These are phyloP conservation scores for Garra rufa DNA, from an alignment of 2,113 vertebrate species.

Conservation along the genomic window DNA sequence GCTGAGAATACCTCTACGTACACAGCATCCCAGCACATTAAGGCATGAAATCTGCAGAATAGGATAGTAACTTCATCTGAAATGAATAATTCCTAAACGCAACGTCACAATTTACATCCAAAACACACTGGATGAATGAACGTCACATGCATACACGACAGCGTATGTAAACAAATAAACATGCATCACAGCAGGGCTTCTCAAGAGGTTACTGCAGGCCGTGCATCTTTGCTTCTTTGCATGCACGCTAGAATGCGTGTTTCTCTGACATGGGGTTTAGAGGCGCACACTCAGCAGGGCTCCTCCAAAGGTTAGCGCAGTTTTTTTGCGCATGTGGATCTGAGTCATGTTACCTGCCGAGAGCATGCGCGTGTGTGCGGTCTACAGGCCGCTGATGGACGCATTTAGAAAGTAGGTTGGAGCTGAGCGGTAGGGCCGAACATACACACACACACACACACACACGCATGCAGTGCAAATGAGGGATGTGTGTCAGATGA, in stretches of 20 bases:
- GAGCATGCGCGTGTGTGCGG: constrained; percentile 17
- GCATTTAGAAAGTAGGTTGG: constrained; percentile 59
- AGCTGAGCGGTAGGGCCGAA: constrained; percentile 29
- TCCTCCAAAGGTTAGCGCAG: background rate
- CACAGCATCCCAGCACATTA: too few species aligned
- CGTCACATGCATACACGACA: background rate
- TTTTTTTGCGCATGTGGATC: constrained; percentile 5
- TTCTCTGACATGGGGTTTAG: background rate
- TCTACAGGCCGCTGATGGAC: constrained; percentile 22
- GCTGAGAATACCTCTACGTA: background rate
- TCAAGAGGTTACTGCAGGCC: background rate
- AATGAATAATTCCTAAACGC: background rate
- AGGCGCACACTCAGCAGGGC: background rate
- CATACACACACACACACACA: constrained; percentile 29
- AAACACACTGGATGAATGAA: background rate
- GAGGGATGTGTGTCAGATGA: background rate
- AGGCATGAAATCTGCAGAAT: too few species aligned
- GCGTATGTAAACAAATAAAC: too few species aligned
- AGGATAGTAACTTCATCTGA: background rate
- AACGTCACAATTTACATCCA: background rate
- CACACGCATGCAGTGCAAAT: constrained; percentile 27
- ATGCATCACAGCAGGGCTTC: background rate
- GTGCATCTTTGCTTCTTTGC: background rate
- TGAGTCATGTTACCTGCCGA: background rate
- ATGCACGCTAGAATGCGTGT: background rate